Conservation (phyloP, 1,140 invertebrate species). For the Sycophaga agraensis region DNA sequence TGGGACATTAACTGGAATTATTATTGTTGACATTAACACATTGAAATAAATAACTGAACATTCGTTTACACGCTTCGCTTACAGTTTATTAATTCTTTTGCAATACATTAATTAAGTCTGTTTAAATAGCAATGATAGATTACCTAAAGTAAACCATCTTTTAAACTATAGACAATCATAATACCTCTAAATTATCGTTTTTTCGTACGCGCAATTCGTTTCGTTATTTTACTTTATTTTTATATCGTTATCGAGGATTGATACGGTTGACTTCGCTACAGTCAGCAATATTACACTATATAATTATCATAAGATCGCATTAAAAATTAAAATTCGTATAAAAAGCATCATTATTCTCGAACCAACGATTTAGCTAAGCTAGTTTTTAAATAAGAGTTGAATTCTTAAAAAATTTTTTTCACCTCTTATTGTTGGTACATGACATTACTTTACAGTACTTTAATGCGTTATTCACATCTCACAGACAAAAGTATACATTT, state of each 20-base stretch:
- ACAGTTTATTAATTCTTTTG: slow-evolving; percentile 59
- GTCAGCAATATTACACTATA: slow-evolving; percentile 47
- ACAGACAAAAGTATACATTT: slow-evolving; percentile 18
- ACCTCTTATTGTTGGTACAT: slow-evolving; percentile 21
- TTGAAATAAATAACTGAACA: no score
- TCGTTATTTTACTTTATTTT: slow-evolving; percentile 37
- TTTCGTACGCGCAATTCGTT: slow-evolving; percentile 28
- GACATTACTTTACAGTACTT: slow-evolving; percentile 20
- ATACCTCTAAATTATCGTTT: slow-evolving; percentile 39
- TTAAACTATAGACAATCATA: slow-evolving; percentile 57
- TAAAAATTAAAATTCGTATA: slow-evolving; percentile 60
- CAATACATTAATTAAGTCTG: slow-evolving; percentile 59
- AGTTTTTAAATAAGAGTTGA: slow-evolving; percentile 20
- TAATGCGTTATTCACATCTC: slow-evolving; percentile 15
- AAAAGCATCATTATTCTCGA: slow-evolving; percentile 54
- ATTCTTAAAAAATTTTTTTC: slow-evolving; percentile 25
- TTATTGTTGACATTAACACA: no score
- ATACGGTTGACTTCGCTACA: slow-evolving; percentile 44
- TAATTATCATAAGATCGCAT: slow-evolving; percentile 50
- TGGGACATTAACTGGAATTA: no score
- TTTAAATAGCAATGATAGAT: slow-evolving; percentile 55
- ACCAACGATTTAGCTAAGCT: slow-evolving; percentile 18
- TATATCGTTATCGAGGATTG: slow-evolving; percentile 36
- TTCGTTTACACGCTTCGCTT: slow-evolving; percentile 55
- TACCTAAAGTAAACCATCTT: slow-evolving; percentile 51